Conservation (phyloP, 2,888 invertebrate species). For the Pollenia angustigena region DNA sequence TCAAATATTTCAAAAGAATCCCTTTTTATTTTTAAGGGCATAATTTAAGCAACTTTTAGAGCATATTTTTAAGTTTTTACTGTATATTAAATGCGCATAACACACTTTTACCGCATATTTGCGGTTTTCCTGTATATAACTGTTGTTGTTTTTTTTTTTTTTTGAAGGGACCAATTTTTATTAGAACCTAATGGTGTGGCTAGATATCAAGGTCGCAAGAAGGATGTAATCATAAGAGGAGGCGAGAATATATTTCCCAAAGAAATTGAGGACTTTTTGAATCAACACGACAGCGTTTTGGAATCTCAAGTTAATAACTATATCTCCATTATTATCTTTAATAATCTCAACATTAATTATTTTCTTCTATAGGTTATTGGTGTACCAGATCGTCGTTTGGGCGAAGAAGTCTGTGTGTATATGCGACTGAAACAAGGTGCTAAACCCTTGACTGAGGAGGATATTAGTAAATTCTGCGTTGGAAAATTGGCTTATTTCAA, state of each 20-base stretch:
- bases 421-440: conserved; percentile 85
- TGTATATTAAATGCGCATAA: too few species aligned
- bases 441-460: conserved; percentile 84
- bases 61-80: too few species aligned
- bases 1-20: too few species aligned
- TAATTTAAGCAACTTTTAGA: too few species aligned
- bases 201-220: conserved; percentile 87
- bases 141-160: conserved; percentile 25
- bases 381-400: conserved; percentile 88
- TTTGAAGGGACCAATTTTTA: conserved; percentile 84
- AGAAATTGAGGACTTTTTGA: conserved; percentile 89
- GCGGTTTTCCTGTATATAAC: neutral
- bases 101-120: too few species aligned
- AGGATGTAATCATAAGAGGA: conserved; percentile 90
- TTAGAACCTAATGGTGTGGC: conserved; percentile 88
- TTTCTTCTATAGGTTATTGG: conserved; percentile 85
- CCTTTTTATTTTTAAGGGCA: too few species aligned
- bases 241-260: conserved; percentile 91
- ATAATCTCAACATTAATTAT: neutral
- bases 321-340: too few species aligned
- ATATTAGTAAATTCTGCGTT: conserved; percentile 87
- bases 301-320: conserved; percentile 86
- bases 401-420: conserved; percentile 89
- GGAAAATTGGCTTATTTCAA: conserved; percentile 90
- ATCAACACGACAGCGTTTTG: conserved; percentile 87